Base-by-base conservation (phyloP, 2,797 vertebrate genomes). In the Sibirionetta formosa region DNA sequence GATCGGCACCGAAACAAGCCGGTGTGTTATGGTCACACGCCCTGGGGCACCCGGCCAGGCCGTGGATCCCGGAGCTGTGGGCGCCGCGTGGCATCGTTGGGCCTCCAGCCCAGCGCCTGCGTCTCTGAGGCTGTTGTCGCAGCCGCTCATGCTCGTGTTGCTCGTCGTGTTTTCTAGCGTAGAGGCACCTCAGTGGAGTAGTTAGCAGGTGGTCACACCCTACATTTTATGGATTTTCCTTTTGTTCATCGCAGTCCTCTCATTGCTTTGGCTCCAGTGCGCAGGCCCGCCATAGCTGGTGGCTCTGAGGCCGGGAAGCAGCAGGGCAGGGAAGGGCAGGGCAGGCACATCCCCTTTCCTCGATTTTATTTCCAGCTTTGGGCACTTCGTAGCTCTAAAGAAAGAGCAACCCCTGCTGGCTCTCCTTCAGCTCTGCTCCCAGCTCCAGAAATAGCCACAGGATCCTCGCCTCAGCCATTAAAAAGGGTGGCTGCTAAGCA, bases 31-130 rank as follows among this genome's bases (percentile, higher is more conserved):
- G 93, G 90, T 90, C 91, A 72, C 94, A 54, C 69, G 53, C 91
- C 90, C 95, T 80, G 56, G 86, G 91, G 78, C 93, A 96, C 10
- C 6, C 95, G 90, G 95, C 58, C 90, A 95, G 95, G 40, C 96
- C 6, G 3, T 68, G 88, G 69, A 81, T 82, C 72, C 50, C 63
- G 38, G 57, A 90, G 89, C 96, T 79, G 35, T 38, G 0, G 88
- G 92, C 22, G 0, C 77, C 66, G 90, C 94, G 68, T 83, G 56
- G 54, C 89, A 63, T 60, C 18, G 90, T 95, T 96, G 80, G 94
- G 86, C 88, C 93, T 91, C 86, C 64, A 46, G 88, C 92, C 91
- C 80, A 68, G 76, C 70, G 86, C 95, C 94, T 94, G 79, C 84
- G 88, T 93, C 90, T 81, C 60, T 63, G 64, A 95, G 90, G 84